Evolutionary conservation across 1,140 invertebrate species (phyloP), one percentile per base, ranked within the genome.

Genomic region (Bombus impatiens): DNA sequence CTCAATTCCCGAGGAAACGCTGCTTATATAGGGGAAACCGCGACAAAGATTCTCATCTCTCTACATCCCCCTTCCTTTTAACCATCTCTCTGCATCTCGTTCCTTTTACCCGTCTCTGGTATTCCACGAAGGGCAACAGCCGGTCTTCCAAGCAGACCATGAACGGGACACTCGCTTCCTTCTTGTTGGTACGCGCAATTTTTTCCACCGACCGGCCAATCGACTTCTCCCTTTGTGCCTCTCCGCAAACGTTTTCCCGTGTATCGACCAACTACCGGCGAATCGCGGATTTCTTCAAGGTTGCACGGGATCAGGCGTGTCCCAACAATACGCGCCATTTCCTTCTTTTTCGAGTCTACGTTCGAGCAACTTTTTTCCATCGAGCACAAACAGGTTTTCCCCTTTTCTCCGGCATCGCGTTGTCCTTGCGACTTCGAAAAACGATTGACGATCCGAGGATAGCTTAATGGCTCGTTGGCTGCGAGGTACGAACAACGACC

Each of bases 251-350:
- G 82, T 89, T 87, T 90, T 88, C 78, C 85, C 89, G 40, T 57
- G 86, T 35, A 53, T 9, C 75, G 65, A 40, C 77, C 80, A 75
- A 74, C 65, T 62, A 71, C 83, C 86, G 88, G 86, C 74, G 85
- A 84, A 89, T 87, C 86, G 83, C 76, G 87, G 92, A 90, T 87
- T 89, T 78, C 88, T 82, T 89, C 89, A 90, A 92, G 91, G 91
- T 89, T 84, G 80, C 72, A 2, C 65, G 40, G 87, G 71, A 42
- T 15, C 84, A 87, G 87, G 84, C 87, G 79, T 87, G 87, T 82
- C 78, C 85, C 70, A 44, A 89, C 72, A 82, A 82, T 86, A 65
- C 72, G 53, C 44, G 71, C 67, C 2, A 42, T 81, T 89, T 87
- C 81, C 65, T 82, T 53, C 68, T 83, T 74, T 65, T 47, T 77